phyloP scores from a whole-genome alignment of 2,797 vertebrate species.

The Sardinella longiceps region DNA sequence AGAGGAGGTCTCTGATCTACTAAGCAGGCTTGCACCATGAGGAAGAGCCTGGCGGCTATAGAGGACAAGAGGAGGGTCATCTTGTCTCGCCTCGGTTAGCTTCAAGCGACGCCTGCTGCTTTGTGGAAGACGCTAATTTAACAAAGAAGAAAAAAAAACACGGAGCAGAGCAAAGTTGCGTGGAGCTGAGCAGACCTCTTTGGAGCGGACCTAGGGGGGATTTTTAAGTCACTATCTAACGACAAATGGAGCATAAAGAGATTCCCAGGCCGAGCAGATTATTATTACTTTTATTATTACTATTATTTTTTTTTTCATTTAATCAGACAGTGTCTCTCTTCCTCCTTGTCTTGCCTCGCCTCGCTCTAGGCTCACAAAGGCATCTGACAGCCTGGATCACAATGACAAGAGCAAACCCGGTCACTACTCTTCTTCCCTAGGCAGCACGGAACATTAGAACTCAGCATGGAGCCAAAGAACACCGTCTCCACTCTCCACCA shows the following conservation, averaged over 20 bases:
- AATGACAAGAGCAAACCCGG: conserved; percentile 29
- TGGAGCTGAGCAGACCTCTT: not conserved
- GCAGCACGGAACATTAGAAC: not conserved
- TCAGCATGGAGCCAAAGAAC: not conserved
- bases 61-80: not conserved
- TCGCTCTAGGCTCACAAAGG: conserved; percentile 43
- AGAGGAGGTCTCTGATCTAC: not conserved
- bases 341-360: not conserved
- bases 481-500: too few species aligned
- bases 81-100: not conserved
- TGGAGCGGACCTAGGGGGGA: not conserved
- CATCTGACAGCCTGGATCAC: conserved; percentile 51
- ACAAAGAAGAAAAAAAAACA: not conserved
- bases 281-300: too few species aligned
- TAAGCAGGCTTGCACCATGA: not conserved
- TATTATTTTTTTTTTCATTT: conserved; percentile 34
- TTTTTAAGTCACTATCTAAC: conserved; percentile 42
- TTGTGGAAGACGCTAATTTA: not conserved
- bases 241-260: conserved; percentile 56
- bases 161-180: not conserved
- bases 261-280: conserved; percentile 50
- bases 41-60: not conserved
- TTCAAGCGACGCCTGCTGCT: not conserved
- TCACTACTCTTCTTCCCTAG: not conserved
- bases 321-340: not conserved